Base-by-base conservation (phyloP, 2,113 vertebrate species). In the Cepphus grylle region DNA sequence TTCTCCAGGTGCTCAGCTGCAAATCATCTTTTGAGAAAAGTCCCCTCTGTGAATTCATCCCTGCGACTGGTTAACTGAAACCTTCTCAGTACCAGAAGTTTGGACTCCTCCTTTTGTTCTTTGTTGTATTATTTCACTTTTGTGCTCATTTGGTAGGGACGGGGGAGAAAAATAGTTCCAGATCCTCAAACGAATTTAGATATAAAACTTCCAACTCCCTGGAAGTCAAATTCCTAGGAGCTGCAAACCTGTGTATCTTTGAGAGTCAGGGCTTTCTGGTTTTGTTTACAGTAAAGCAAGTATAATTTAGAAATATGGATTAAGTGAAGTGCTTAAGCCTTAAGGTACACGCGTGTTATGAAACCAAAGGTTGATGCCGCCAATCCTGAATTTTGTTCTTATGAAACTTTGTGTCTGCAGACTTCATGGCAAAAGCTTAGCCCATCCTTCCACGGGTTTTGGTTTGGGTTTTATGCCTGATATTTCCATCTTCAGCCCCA, bases 331-430 rank as follows among this genome's bases (percentile, higher is more conserved):
- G 29, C 50, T 82, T 85, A 72, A 80, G 13, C 29, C 15, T 53
- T 86, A 66, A 82, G 15, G 22, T 18, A 43, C 3, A 5, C 0
- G 8, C 0, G 1, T 36, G 17, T 70, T 78, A 81, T 0, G 3
- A 94, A 92, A 84, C 23, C 50, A 74, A 58, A 66, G 55, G 27
- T 7, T 32, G n/a, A 70, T 53, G 21, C 25, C 26, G 86, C 15
- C 9, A 50, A 15, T 58, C 10, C 22, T 81, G 53, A 83, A 43
- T 47, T 84, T 59, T 65, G 4, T 63, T 87, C 34, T 85, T n/a
- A 40, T 8, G 9, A 12, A 76, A 19, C 19, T 86, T 88, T 19
- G 22, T 15, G 4, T 65, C 27, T 43, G 43, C 80, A 76, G 11
- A 27, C 23, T 53, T 92, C 7, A 27, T 21, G 30, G 50, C 25